Base-by-base conservation (phyloP, 2,797 vertebrate species). In the Sciurus vulgaris region DNA sequence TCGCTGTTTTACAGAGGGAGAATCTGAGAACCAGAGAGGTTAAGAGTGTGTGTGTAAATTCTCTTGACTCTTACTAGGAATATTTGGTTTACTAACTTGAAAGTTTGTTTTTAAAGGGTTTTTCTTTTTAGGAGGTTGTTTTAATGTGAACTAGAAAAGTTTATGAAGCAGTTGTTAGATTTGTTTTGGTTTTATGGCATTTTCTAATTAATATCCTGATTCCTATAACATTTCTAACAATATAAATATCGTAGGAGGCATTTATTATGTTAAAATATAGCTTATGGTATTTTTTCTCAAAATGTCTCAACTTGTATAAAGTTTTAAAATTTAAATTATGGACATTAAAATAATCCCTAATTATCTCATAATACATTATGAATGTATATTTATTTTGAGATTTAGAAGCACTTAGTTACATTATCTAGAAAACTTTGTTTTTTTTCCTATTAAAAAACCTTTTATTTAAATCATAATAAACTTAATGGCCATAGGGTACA, bases 321-420 rank as follows among this genome's bases (percentile, higher is more conserved):
- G 49, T 88, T 88, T n/a, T 28, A 51, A 97, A 90, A 69, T 77
- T 70, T 84, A 96, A 70, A 61, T 74, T 79, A 78, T 84, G n/a
- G 5, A 63, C 7, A 73, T 92, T 92, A 86, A 88, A 95, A 91
- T n/a, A 95, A 69, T 69, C 5, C 18, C 24, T 91, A n/a, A n/a
- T n/a, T n/a, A n/a, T n/a, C n/a, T n/a, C n/a, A n/a, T n/a, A n/a
- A n/a, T n/a, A n/a, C 94, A 78, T 86, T 78, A 87, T 35, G 67
- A 96, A 82, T 59, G 14, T 24, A n/a, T 84, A 91, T 93, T 96
- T 85, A 84, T 86, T 92, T 93, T 65, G 33, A 51, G n/a, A 86
- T 94, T 94, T 77, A 89, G 92, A 90, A 83, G 54, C 28, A 87
- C 7, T 85, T 47, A 87, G 8, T 92, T 67, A 89, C 28, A 83